phyloP scores from a whole-genome alignment of 2,797 vertebrate genomes.

The Crenichthys baileyi region DNA sequence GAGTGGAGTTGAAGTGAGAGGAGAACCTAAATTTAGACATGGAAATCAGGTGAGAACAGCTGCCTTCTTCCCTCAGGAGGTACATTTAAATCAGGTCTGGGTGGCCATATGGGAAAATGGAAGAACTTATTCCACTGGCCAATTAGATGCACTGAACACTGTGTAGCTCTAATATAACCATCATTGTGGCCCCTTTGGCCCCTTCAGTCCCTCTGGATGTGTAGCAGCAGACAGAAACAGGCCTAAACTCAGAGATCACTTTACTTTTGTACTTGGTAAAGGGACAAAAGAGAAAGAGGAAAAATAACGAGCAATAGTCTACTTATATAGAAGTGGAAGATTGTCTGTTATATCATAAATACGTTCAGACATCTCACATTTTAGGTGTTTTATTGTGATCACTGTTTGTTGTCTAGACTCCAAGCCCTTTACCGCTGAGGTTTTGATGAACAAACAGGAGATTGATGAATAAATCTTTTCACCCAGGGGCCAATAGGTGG shows the following conservation, averaged over 20 bases:
- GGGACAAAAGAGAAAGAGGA: conserved; percentile 17
- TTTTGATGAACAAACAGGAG: background rate
- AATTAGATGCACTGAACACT: conserved; percentile 75
- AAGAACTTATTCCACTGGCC: conserved; percentile 75
- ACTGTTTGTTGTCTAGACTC: background rate
- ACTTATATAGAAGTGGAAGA: background rate
- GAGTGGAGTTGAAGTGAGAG: conserved; percentile 61
- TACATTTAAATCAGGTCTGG: conserved; percentile 80
- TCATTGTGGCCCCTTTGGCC: conserved; percentile 67
- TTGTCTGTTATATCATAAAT: conserved; percentile 4
- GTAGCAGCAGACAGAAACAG: conserved; percentile 56
- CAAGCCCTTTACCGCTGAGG: background rate
- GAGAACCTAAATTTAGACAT: conserved; percentile 78
- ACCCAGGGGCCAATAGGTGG: background rate
- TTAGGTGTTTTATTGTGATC: background rate
- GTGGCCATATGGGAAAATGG: conserved; percentile 71
- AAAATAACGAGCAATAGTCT: background rate
- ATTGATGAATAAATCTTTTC: conserved; percentile 1
- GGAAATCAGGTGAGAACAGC: conserved; percentile 79
- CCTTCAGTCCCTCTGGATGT: conserved; percentile 52
- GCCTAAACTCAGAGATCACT: conserved; percentile 50
- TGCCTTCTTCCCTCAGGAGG: conserved; percentile 78
- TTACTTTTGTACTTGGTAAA: conserved; percentile 46
- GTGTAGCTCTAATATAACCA: conserved; percentile 77
- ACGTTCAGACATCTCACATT: background rate